Evolutionary conservation across 2,797 vertebrate species (phyloP), one percentile per base, ranked within the genome.

Genomic region (Amblyopsis hoosieri): DNA sequence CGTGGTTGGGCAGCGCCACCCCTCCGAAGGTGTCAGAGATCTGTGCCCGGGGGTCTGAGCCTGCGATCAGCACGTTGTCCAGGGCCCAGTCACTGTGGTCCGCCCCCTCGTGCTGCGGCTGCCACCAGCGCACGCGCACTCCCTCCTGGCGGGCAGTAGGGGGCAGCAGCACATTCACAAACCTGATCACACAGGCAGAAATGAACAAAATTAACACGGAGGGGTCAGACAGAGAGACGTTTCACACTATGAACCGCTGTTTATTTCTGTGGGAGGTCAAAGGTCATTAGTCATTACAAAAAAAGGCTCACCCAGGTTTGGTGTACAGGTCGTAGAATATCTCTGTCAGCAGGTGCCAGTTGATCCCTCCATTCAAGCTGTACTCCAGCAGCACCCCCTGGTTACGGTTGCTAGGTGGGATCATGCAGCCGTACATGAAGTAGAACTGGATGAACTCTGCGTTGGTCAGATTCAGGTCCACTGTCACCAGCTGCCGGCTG

Each of bases 391-490:
- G 94, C 67, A 99, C 97, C 3, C 96, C 95, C 88, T 99, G 97
- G 89, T 98, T 97, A 37, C 96, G 96, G 83, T 92, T 97, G 70
- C 93, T 96, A 0, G 98, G 98, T 13, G 94, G 91, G 83, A 96
- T 95, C 88, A 99, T 93, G 78, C 98, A 99, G 78, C 98, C 98
- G 0, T 98, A 99, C 97, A 99, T 99, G 86, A 99, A 99, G 90
- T 98, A 98, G 88, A 99, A 99, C 71, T 99, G 98, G 83, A 99
- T 94, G 83, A 99, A 99, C 85, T 99, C 98, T 1, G 98, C 97
- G 1, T 83, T 96, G 33, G 96, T 99, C 79, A 99, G 92, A 85
- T 99, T 99, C 73, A 99, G 85, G 78, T 99, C 97, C 90, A 98
- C 95, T 0, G 97, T 97, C 67, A 97, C 93, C 81, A 99, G 85